phyloP scores from a whole-genome alignment of 2,888 invertebrate species.

The Galeopsomyia nigrocyanea region DNA sequence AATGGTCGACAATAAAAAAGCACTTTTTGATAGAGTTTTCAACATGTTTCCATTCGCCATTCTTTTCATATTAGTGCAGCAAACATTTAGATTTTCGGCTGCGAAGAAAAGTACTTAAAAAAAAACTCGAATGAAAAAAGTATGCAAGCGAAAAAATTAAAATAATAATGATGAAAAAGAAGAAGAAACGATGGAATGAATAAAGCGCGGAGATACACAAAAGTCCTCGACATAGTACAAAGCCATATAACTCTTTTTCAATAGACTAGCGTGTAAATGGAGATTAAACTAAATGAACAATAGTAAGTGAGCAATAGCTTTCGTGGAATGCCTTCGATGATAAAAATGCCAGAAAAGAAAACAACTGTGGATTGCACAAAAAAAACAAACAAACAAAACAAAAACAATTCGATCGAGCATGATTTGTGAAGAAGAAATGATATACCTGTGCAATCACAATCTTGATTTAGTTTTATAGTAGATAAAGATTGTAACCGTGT shows the following conservation, averaged over 20 bases:
- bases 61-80: no score
- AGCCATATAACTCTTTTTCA: conserved; percentile 64
- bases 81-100: neutral
- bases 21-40: no score
- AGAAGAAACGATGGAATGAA: conserved; percentile 50
- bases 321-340: conserved; percentile 44
- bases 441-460: no score
- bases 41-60: no score
- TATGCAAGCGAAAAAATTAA: conserved; percentile 38
- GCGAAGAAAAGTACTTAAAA: conserved; percentile 1
- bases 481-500: conserved; percentile 51
- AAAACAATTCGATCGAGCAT: no score
- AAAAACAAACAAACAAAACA: conserved; percentile 47
- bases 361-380: conserved; percentile 42
- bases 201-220: conserved; percentile 61
- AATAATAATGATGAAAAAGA: conserved; percentile 48
- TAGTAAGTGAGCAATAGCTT: conserved; percentile 51
- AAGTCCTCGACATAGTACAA: conserved; percentile 70
- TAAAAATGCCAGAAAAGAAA: conserved; percentile 8
- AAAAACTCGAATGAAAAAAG: conserved; percentile 21
- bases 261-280: conserved; percentile 58
- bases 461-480: conserved; percentile 22
- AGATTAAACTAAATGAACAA: conserved; percentile 51
- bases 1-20: conserved; percentile 4
- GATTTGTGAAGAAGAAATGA: no score